Conservation (phyloP, 2,888 invertebrate species). For the Epiblema foenella region DNA sequence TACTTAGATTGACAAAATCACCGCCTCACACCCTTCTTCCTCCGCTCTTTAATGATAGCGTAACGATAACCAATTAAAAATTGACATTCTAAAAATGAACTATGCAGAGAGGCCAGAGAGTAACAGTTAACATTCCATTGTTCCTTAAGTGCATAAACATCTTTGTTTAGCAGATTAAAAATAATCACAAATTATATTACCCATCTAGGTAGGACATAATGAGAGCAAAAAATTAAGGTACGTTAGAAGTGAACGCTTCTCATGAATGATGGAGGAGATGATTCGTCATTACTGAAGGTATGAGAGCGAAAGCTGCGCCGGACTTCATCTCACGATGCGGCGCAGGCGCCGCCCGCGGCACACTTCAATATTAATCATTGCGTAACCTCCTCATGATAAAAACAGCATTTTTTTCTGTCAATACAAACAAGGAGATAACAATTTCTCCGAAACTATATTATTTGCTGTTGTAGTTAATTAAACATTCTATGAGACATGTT, state of each 20-base stretch:
- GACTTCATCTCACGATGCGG: slow-evolving; percentile 47
- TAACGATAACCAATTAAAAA: not conserved
- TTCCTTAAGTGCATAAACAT: no score
- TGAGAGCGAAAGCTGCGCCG: slow-evolving; percentile 56
- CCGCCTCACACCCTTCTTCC: not conserved
- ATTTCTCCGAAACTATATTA: slow-evolving; percentile 22
- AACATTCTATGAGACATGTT: not conserved
- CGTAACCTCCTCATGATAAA: slow-evolving; percentile 40
- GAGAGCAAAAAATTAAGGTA: not conserved
- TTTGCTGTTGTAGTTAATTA: slow-evolving; percentile 2
- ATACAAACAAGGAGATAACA: slow-evolving; percentile 23
- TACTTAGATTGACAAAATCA: not conserved
- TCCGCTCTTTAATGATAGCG: not conserved
- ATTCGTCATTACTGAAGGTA: slow-evolving; percentile 48
- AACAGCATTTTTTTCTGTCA: slow-evolving; percentile 30
- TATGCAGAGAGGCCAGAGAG: no score
- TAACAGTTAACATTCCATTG: not conserved
- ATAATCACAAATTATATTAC: not conserved
- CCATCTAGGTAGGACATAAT: not conserved
- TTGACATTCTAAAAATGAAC: not conserved
- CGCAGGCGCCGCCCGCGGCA: slow-evolving; percentile 31
- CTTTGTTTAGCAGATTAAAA: not conserved
- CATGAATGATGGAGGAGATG: slow-evolving; percentile 46
- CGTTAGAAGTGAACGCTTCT: slow-evolving; percentile 5
- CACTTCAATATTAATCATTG: slow-evolving; percentile 36